phyloP scores from a whole-genome alignment of 2,113 vertebrate genomes.

The Oreochromis spilurus region DNA sequence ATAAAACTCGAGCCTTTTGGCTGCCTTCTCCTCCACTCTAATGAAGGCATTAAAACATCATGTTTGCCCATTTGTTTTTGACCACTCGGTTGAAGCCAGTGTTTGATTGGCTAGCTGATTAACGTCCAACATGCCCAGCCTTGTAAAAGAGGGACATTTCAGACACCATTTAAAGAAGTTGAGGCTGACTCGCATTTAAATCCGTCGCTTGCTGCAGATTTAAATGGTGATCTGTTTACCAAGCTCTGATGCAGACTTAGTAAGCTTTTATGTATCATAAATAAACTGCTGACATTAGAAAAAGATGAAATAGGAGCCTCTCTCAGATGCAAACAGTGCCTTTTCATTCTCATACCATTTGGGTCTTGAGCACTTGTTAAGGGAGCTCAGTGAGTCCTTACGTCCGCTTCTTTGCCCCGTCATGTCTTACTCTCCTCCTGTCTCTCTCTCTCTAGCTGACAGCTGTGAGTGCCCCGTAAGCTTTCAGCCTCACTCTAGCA shows the following conservation, averaged over 20 bases:
- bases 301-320: not conserved
- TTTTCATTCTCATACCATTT: conserved; percentile 3
- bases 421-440: not conserved
- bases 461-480: conserved; percentile 30
- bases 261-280: not conserved
- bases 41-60: conserved; percentile 74
- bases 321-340: conserved; percentile 9
- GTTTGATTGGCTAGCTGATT: conserved; percentile 52
- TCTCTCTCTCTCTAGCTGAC: conserved; percentile 27
- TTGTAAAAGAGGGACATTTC: conserved; percentile 37
- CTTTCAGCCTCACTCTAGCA: conserved; percentile 20
- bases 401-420: not conserved
- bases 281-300: not conserved
- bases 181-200: not conserved
- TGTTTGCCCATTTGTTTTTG: conserved; percentile 65
- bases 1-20: conserved; percentile 61
- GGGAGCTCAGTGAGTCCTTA: not conserved
- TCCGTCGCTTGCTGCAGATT: not conserved
- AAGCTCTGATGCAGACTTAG: not conserved
- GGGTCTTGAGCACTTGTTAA: not conserved
- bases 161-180: conserved; percentile 13
- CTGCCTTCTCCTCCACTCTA: conserved; percentile 54
- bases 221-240: not conserved
- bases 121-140: conserved; percentile 36
- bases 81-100: conserved; percentile 53